These are phyloP conservation scores for Choreutis nemorana DNA, from an alignment of 2,888 invertebrate species.

Conservation along the genomic window DNA sequence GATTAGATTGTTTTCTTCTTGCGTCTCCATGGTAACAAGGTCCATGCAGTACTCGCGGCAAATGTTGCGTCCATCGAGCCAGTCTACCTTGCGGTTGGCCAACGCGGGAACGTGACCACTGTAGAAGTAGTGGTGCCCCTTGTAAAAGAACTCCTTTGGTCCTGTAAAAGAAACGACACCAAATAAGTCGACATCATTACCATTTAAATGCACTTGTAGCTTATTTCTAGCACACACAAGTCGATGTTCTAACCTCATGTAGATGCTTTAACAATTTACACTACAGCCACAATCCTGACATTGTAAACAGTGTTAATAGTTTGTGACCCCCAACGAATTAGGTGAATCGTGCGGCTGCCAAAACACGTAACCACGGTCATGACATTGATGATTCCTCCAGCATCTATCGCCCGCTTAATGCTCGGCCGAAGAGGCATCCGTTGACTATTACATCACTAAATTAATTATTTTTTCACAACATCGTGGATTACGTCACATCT, in stretches of 20 bases:
- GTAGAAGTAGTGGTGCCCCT: constrained; percentile 89
- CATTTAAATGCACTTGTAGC: background rate
- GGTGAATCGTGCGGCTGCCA: constrained; percentile 35
- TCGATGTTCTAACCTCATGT: constrained; percentile 15
- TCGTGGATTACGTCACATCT: too few species aligned
- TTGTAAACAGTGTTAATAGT: constrained; percentile 17
- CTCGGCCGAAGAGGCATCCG: too few species aligned
- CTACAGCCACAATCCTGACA: too few species aligned
- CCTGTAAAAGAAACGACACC: constrained; percentile 61
- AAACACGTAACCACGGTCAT: constrained; percentile 35
- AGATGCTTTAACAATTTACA: constrained; percentile 10
- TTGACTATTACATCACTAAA: too few species aligned
- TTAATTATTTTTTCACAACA: too few species aligned
- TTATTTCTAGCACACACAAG: constrained; percentile 11
- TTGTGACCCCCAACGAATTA: constrained; percentile 20
- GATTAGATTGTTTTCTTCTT: constrained; percentile 89
- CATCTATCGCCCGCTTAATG: too few species aligned
- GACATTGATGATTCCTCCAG: constrained; percentile 34
- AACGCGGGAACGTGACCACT: constrained; percentile 81
- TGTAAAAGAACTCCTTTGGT: constrained; percentile 89
- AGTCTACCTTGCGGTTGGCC: constrained; percentile 84
- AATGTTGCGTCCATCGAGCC: constrained; percentile 90
- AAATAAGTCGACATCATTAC: background rate
- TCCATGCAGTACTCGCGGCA: constrained; percentile 96
- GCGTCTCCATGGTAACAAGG: constrained; percentile 86